Evolutionary conservation across 2,797 vertebrate species (phyloP), one percentile per base, ranked within the genome.

Genomic region (Selene dorsalis): DNA sequence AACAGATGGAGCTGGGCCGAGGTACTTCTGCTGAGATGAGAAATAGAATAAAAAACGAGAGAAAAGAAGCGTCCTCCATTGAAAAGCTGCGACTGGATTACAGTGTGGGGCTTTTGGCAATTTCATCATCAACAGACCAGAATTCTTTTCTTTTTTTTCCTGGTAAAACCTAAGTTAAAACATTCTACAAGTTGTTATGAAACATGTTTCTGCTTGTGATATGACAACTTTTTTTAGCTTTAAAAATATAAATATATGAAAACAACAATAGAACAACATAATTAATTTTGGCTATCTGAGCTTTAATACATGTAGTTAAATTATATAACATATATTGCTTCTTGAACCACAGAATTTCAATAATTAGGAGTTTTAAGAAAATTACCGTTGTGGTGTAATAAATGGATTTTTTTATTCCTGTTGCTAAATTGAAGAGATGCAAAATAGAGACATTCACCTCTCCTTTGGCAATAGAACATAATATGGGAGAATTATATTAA

Each of bases 1-100:
- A 80, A 85, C 85, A 91, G 74, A 89, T 83, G 83, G 76, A 87
- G 57, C 53, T 35, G 48, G 50, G 71, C 77, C 72, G 70, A 71
- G 73, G 69, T 50, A 41, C 62, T 63, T 60, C 35, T 48, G 24
- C 48, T 38, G 55, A 82, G 66, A 76, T 18, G 7, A 67, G 64
- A 67, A 73, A 70, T 39, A 56, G 18, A 77, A 77, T 48, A 13
- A 69, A 72, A 65, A 63, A 7, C 7, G 39, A 35, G n/a, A 67
- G 39, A 59, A 64, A 67, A 52, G 3, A 43, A 41, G 35, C 9
- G 17, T 26, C 1, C 20, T 58, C 11, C 24, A 26, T 20, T 58
- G 12, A 68, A 84, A 76, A 45, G 12, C 30, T 76, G 53, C 41
- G 55, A 14, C 41, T 70, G 20, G 30, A 45, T 53, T 55, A 24